Base-by-base conservation (phyloP, 2,888 invertebrate genomes). In the Lasioglossum malachurum region DNA sequence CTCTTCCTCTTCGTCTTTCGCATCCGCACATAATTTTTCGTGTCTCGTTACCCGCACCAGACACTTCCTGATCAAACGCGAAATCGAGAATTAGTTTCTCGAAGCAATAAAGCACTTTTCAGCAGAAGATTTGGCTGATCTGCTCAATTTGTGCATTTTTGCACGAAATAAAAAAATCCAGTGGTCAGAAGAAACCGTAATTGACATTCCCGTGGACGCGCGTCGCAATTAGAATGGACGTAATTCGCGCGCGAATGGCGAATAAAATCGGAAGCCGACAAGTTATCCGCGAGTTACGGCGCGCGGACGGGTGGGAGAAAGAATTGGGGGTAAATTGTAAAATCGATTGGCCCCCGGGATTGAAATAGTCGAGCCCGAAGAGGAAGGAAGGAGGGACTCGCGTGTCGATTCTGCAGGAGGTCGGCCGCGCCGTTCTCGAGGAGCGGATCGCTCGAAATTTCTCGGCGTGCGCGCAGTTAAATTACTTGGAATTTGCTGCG, bases 401-500 rank as follows among this genome's bases (percentile, higher is more conserved):
- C 80, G 64, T 76, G 44, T 64, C 76, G 76, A 76, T 64, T 73
- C 53, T 31, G 41, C 35, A 69, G n/a, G 19, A 35, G n/a, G 27
- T 16, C 23, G 38, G 38, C n/a, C 38, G 12, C 57, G 60, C 27
- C 27, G 67, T 31, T 67, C 69, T 31, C 73, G 57, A 23, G 74
- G 41, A 67, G 35, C 12, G 41, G 69, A 69, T 69, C 69, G 38
- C 46, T 60, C 57, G 71, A 85, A 75, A 79, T 85, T 79, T 60
- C 72, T 78, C 16, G 35, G 67, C 67, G 67, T 35, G 67, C 67
- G 67, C 67, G 53, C 80, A 73, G 83, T 76, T 86, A 74, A 86
- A 83, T 86, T 83, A 74, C 85, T 57, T 67, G 83, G 83, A 80
- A 86, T 86, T 77, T 57, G 71, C 80, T 74, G 83, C 46, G 85